A percentile compares a stretch with the other conserved stretches of the same genome.
phyloP scores from a whole-genome alignment of 2,888 invertebrate species.

The Trichopoda pennipes region DNA sequence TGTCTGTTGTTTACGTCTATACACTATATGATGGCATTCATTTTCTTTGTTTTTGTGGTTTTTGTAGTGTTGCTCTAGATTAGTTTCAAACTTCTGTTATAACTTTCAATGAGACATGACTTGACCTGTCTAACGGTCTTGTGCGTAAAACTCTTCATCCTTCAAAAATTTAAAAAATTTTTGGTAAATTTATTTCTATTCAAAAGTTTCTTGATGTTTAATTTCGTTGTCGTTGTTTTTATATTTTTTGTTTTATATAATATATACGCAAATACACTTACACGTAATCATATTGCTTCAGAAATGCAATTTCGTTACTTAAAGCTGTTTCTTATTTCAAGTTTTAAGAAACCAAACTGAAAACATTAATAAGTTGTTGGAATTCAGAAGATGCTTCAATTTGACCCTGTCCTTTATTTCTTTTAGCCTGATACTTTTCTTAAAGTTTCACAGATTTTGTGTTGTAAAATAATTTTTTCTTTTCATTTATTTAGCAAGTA shows the following conservation, averaged over 20 bases:
- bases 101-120: constrained; percentile 50
- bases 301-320: constrained; percentile 63
- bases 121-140: constrained; percentile 53
- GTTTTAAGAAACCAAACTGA: constrained; percentile 21
- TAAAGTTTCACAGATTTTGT: constrained; percentile 37
- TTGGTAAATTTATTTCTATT: constrained; percentile 37
- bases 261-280: neutral
- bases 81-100: constrained; percentile 21
- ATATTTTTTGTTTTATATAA: neutral
- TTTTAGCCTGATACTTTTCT: constrained; percentile 43
- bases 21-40: neutral
- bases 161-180: constrained; percentile 32
- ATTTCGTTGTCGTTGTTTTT: constrained; percentile 14
- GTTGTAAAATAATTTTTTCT: constrained; percentile 26
- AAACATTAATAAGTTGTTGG: constrained; percentile 48
- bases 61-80: neutral
- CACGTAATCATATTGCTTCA: constrained; percentile 13
- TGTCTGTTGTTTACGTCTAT: neutral
- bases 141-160: constrained; percentile 42
- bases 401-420: neutral
- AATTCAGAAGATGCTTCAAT: too few relatives aligned
- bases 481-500: constrained; percentile 57
- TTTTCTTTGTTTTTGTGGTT: constrained; percentile 1
- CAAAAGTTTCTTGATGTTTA: constrained; percentile 33
- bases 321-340: constrained; percentile 52